Evolutionary conservation across 2,113 vertebrate genomes (phyloP).

Genomic region (Microcebus tavaratra): DNA sequence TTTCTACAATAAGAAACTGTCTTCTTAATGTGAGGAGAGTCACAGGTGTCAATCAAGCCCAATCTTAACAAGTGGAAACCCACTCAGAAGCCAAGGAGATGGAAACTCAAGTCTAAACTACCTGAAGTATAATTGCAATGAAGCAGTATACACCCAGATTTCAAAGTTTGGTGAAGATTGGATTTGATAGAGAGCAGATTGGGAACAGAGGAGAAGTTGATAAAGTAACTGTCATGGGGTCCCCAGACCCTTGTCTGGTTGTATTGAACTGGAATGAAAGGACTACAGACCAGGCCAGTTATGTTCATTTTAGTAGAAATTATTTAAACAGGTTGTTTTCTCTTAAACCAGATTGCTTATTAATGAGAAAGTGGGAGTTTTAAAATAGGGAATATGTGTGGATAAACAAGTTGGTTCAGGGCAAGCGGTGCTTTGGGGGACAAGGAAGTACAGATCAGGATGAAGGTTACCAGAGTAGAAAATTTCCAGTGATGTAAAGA

Average conservation of each 20-base stretch:
- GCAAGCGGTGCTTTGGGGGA: accelerated
- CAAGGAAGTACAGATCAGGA: neutral
- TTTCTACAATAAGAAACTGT: neutral
- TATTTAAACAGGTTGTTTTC: neutral
- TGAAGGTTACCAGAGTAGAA: neutral
- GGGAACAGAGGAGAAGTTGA: neutral
- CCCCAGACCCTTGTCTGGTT: accelerated
- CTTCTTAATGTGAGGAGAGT: neutral
- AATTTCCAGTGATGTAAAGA: neutral
- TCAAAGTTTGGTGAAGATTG: neutral
- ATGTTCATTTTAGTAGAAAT: neutral
- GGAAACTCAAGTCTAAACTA: neutral
- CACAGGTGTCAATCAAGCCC: neutral
- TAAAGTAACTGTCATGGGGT: accelerated
- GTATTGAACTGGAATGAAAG: neutral
- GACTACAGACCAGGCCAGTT: neutral
- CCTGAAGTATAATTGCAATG: neutral
- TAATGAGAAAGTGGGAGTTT: neutral
- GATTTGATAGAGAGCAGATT: neutral
- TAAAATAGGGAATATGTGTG: neutral
- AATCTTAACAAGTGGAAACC: neutral
- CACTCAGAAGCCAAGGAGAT: neutral
- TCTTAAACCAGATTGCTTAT: neutral
- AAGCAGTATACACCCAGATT: neutral
- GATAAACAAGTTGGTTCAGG: neutral